phyloP scores from a whole-genome alignment of 2,797 vertebrate species.

The Amniataba percoides region DNA sequence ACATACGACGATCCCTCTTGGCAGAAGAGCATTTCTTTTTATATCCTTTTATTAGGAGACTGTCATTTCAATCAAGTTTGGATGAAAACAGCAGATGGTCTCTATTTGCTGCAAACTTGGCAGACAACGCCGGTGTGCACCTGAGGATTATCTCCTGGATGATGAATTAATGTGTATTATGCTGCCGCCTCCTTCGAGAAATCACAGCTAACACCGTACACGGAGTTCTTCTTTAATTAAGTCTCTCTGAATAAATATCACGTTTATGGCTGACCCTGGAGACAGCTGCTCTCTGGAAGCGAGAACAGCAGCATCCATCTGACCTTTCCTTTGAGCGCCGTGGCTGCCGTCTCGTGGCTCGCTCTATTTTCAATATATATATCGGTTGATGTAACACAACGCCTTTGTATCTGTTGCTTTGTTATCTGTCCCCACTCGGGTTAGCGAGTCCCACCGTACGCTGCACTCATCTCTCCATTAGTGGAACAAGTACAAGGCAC shows the following conservation, averaged over 20 bases:
- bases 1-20: not conserved
- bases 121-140: constrained; percentile 49
- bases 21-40: constrained; percentile 15
- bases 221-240: constrained; percentile 77
- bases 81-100: constrained; percentile 76
- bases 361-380: constrained; percentile 40
- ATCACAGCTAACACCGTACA: constrained; percentile 64
- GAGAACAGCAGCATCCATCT: constrained; percentile 39
- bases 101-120: constrained; percentile 64
- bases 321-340: constrained; percentile 62
- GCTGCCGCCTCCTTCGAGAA: constrained; percentile 71
- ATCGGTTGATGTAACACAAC: constrained; percentile 4
- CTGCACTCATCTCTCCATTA: constrained; percentile 57
- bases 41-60: constrained; percentile 55
- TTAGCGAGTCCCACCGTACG: constrained; percentile 6
- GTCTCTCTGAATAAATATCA: constrained; percentile 69
- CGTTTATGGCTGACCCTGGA: constrained; percentile 58
- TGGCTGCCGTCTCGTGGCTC: constrained; percentile 44
- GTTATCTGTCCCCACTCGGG: constrained; percentile 31
- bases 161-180: constrained; percentile 75
- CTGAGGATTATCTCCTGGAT: constrained; percentile 78
- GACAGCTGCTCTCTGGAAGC: constrained; percentile 33
- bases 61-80: constrained; percentile 66
- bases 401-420: constrained; percentile 51
- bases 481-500: constrained; percentile 33